Evolutionary conservation across 2,888 invertebrate genomes (phyloP), one percentile per base, ranked within the genome.

Genomic region (Heliothis peltigera): DNA sequence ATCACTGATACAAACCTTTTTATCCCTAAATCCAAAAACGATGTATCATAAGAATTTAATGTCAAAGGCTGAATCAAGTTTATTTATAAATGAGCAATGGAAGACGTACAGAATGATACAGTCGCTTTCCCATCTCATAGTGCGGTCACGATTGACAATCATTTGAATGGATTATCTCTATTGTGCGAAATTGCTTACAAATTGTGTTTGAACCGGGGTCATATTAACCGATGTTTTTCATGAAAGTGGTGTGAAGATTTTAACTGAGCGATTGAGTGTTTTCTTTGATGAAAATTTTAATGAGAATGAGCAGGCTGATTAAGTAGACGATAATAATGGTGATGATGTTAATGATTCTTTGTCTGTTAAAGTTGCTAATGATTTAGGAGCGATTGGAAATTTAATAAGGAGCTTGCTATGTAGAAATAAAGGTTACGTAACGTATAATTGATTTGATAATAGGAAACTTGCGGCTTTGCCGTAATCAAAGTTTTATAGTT

Each of bases 181-280:
- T 73, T 73, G 70, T 70, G 65, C 65, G 61, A 65, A 75, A 73
- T 75, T 73, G 75, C 39, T 61, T 55, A 65, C 75, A 73, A 70
- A 65, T 61, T 70, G 56, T 53, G 35, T 51, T 61, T 70, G 75
- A 75, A 58, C 70, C 8, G 43, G 64, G 75, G 75, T 75, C 64
- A 46, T 46, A 51, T 52, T 60, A 54, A 60, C 22, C 17, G 49
- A 43, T 28, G 47, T 47, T 60, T 75, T 70, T 70, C 28, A 57
- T 39, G 21, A 10, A 12, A 18, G 44, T n/a, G 39, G 46, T 44
- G 15, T 47, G 32, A 25, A 58, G 21, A 52, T 32, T 19, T 25
- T 17, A 12, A 17, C 15, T 43, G 15, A 73, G 68, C 46, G 46
- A 73, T 67, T 55, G 17, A 8, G 28, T 42, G 51, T 58, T 58